A percentile compares a stretch with the other conserved stretches of the same genome.
Evolutionary conservation across 2,797 vertebrate genomes (phyloP).

Genomic region (Muscicapa striata): DNA sequence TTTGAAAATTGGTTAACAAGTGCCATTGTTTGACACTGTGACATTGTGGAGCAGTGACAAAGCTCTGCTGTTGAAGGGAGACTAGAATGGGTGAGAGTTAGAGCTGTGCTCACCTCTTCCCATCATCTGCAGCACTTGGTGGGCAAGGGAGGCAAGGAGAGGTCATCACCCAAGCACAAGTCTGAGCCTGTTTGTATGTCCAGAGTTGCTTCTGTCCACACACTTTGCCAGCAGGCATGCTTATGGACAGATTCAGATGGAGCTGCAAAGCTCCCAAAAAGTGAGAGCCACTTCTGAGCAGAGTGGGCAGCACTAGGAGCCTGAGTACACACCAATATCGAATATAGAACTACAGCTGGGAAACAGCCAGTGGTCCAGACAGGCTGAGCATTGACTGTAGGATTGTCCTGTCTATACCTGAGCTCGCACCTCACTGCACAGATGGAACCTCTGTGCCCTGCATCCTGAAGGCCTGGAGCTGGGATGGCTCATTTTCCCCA

Average conservation of each 20-base stretch:
- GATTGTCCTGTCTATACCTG: neutral
- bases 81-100: neutral
- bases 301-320: neutral
- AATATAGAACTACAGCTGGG: neutral
- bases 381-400: neutral
- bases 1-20: neutral
- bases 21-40: neutral
- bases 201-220: neutral
- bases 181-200: neutral
- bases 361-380: neutral
- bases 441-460: neutral
- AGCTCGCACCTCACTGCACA: neutral
- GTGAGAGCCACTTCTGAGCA: neutral
- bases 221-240: neutral
- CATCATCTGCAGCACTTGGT: neutral
- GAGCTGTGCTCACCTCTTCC: neutral
- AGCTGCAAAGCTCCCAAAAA: neutral
- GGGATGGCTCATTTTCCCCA: neutral
- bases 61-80: neutral
- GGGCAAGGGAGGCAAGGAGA: neutral
- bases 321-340: neutral
- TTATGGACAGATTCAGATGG: neutral
- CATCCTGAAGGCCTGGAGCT: neutral
- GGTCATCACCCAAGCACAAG: neutral
- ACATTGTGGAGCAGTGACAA: neutral